Base-by-base conservation (phyloP, 2,797 vertebrate genomes). In the Scomberomorus guttatus region DNA sequence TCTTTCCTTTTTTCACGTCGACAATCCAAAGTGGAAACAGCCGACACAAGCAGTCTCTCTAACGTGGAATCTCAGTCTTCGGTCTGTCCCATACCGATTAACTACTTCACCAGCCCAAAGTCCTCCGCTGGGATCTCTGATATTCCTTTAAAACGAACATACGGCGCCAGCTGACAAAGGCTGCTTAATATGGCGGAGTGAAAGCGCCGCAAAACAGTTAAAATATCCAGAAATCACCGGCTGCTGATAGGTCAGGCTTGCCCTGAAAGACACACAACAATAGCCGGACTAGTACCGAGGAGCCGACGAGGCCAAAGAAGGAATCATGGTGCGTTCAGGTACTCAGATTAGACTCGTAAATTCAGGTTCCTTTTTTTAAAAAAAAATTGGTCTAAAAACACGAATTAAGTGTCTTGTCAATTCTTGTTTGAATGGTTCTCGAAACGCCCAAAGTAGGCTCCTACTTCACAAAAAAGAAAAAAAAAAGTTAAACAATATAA, bases 231-330 rank as follows among this genome's bases (percentile, higher is more conserved):
- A 84, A 87, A 87, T 71, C 83, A 81, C 64, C 85, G 87, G 68
- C 72, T 20, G 85, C 90, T 81, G 91, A 81, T 80, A 84, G 93
- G 87, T 89, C 89, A 82, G 86, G 58, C 83, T 66, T 77, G 80
- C 77, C 86, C 86, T 77, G 81, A 84, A 88, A 90, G 81, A 91
- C 89, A 67, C 87, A 93, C 91, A 93, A 95, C 94, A 96, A 95
- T 93, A 94, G 94, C 86, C 64, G 82, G 80, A 86, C 82, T 34
- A 84, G 87, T 25, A 73, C 77, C 51, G 88, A 83, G 86, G 72
- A 92, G 80, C 68, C 65, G 84, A 88, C 78, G 78, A 92, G 92
- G 93, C 94, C 90, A 76, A 68, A 88, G 87, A 75, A 90, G 88
- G 81, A 92, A 91, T 86, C 34, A 59, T 71, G 91, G 2, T 24